These are phyloP conservation scores for Marronus borbonicus DNA, from an alignment of 2,888 invertebrate genomes.

Conservation along the genomic window DNA sequence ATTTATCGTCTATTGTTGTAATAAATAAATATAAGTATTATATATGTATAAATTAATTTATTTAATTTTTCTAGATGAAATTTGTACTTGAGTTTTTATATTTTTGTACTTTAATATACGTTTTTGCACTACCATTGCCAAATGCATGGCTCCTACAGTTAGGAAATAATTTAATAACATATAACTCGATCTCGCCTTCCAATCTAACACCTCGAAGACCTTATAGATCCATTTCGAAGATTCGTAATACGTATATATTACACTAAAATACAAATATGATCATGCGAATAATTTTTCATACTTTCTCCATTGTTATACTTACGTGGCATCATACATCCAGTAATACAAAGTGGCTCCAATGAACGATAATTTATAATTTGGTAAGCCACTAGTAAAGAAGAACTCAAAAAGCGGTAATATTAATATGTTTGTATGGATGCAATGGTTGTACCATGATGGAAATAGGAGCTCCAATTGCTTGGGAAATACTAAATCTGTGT, in stretches of 20 bases:
- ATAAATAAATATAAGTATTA: background rate
- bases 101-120: constrained; percentile 17
- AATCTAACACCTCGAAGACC: constrained; percentile 58
- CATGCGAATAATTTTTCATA: background rate
- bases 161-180: constrained; percentile 47
- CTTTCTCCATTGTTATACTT: constrained; percentile 17
- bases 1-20: too few species aligned
- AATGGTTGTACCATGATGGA: constrained; percentile 61
- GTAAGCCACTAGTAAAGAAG: constrained; percentile 23
- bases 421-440: constrained; percentile 61
- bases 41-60: background rate
- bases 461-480: constrained; percentile 57
- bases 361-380: constrained; percentile 34
- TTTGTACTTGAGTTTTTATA: background rate
- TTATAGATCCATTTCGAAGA: constrained; percentile 63
- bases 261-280: constrained; percentile 50
- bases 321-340: constrained; percentile 48
- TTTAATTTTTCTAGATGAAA: background rate
- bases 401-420: constrained; percentile 57
- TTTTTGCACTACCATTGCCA: constrained; percentile 28
- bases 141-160: constrained; percentile 21
- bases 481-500: constrained; percentile 61
- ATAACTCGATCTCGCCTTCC: constrained; percentile 54
- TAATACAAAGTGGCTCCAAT: constrained; percentile 33
- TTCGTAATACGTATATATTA: constrained; percentile 60